These are phyloP conservation scores for Capitella teleta DNA, from an alignment of 1,140 invertebrate species.

Conservation along the genomic window DNA sequence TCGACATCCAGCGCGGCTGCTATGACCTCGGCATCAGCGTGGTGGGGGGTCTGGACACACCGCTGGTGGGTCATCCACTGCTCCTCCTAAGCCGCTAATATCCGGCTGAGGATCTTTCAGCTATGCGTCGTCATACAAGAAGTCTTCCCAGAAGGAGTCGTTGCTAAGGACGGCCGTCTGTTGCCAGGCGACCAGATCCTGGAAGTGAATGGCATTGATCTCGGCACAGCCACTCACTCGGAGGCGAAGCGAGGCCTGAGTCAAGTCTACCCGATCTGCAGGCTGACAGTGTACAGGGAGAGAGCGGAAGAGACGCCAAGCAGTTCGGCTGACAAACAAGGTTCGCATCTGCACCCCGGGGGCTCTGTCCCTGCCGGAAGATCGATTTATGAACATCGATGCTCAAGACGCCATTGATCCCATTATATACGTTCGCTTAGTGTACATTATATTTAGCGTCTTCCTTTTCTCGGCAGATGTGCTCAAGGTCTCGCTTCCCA, in stretches of 20 bases:
- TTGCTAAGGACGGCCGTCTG: constrained; percentile 32
- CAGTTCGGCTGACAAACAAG: constrained; percentile 39
- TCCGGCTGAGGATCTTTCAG: constrained; percentile 18
- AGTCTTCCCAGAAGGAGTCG: constrained; percentile 40
- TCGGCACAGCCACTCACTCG: constrained; percentile 23
- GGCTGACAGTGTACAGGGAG: constrained; percentile 37
- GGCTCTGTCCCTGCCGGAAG: too few species aligned
- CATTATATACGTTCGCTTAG: too few species aligned
- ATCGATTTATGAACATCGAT: too few species aligned
- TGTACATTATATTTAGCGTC: too few species aligned
- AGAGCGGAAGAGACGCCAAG: constrained; percentile 31
- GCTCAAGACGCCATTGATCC: too few species aligned
- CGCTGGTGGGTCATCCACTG: constrained; percentile 39
- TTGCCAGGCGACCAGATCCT: constrained; percentile 39
- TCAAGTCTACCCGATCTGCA: constrained; percentile 31
- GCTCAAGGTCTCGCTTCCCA: constrained; percentile 39
- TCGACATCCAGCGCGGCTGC: constrained; percentile 42
- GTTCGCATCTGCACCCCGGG: too few species aligned
- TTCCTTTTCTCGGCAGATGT: too few species aligned
- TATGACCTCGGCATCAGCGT: constrained; percentile 43
- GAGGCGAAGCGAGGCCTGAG: constrained; percentile 26
- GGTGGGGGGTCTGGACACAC: constrained; percentile 47
- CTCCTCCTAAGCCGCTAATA: constrained; percentile 1
- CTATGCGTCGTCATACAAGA: constrained; percentile 46
- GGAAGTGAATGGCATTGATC: constrained; percentile 21